Evolutionary conservation across 2,113 vertebrate genomes (phyloP), one percentile per base, ranked within the genome.

Genomic region (Sinocyclocheilus maitianheensis): DNA sequence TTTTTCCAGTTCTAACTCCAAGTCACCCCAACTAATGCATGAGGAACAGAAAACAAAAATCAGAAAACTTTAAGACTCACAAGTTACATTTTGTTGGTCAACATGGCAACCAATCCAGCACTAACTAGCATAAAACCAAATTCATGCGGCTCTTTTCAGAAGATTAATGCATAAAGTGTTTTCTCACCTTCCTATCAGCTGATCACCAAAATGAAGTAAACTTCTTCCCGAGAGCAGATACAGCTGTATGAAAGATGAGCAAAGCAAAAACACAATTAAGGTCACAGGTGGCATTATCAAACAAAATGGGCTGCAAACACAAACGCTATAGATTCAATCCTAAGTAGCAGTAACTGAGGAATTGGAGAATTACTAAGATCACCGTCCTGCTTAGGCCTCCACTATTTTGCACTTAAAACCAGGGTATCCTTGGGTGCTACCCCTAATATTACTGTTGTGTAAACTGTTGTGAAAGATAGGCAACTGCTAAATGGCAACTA

Each of bases 151-250:
- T 88, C 48, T 10, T 48, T 84, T n/a, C 7, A 26, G 26, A 24
- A 55, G 51, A 30, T 69, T 55, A 67, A 81, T 37, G 43, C 24
- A n/a, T 58, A 75, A 11, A 43, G 13, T 11, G 0, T 69, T 84
- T n/a, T 94, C 96, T 96, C 90, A 98, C 97, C 96, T 90, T 90
- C 90, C 87, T 88, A 88, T 89, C 71, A 87, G 94, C 90, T 86
- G 92, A 94, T 99, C 97, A 99, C 97, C 97, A 99, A 90, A 99
- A 97, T 8, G 98, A 99, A 92, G 97, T 99, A 95, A 99, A 99
- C 94, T 99, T 99, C 95, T 99, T 99, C 90, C 98, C 98, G 20
- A 99, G 97, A 92, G 97, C 97, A 88, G 97, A 97, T 90, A 99
- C 95, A 88, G 97, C 98, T 98, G 87, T 83, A 16, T 53, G 55